A percentile compares a stretch with the other conserved stretches of the same genome.
phyloP scores from a whole-genome alignment of 2,797 vertebrate genomes.

The Microcaecilia unicolor region DNA sequence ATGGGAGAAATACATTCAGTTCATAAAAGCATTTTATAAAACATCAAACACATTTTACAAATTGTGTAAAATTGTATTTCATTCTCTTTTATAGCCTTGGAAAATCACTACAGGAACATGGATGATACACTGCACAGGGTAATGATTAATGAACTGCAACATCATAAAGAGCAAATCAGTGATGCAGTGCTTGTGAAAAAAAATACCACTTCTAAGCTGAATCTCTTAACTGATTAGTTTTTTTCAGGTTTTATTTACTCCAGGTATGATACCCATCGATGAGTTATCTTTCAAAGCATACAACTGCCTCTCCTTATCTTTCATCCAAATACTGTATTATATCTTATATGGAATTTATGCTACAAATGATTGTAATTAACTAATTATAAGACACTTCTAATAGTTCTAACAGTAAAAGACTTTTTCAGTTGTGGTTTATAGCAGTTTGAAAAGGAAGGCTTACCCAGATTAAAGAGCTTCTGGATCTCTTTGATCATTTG shows the following conservation, averaged over 20 bases:
- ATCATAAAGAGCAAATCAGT: neutral
- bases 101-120: slow-evolving; percentile 3
- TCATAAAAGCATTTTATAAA: slow-evolving; percentile 5
- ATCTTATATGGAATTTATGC: neutral
- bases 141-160: neutral
- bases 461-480: slow-evolving; percentile 75
- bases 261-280: too few relatives aligned
- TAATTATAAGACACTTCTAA: neutral
- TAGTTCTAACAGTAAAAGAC: neutral
- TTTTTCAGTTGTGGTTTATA: neutral
- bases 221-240: neutral
- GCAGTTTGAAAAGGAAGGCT: neutral
- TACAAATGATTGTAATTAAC: slow-evolving; percentile 14
- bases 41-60: slow-evolving; percentile 6
- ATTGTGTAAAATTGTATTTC: neutral
- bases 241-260: neutral
- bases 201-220: neutral
- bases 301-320: neutral
- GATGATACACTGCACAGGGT: neutral
- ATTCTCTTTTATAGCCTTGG: neutral
- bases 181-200: neutral
- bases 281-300: too few relatives aligned
- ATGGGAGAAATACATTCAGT: neutral
- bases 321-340: neutral
- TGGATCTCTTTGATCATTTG: slow-evolving; percentile 71